These are phyloP conservation scores for Istiophorus platypterus DNA, from an alignment of 2,113 vertebrate genomes.

Conservation along the genomic window DNA sequence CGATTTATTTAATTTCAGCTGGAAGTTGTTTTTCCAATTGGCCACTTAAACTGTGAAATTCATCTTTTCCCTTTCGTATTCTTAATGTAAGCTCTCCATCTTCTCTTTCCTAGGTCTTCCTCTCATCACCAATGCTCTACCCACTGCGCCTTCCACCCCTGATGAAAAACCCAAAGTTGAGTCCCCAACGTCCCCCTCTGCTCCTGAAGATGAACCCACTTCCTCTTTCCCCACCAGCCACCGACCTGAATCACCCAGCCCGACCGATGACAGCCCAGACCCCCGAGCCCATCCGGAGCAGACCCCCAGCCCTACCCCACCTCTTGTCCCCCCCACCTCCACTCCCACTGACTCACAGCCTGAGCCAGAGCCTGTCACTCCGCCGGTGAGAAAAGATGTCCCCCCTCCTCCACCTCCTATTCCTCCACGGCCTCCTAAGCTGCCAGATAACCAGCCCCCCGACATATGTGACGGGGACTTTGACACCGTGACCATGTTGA, in stretches of 20 bases:
- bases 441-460: constrained; percentile 82
- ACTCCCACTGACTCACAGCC: constrained; percentile 24
- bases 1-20: background rate
- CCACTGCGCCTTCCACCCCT: constrained; percentile 49
- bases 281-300: constrained; percentile 82
- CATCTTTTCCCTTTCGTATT: background rate
- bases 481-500: constrained; percentile 82
- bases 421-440: constrained; percentile 81
- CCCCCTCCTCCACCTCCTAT: constrained; percentile 63
- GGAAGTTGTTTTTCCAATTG: background rate
- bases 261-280: constrained; percentile 78
- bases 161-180: constrained; percentile 23
- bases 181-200: constrained; percentile 31
- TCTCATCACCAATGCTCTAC: constrained; percentile 67
- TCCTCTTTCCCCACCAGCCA: background rate
- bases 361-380: constrained; percentile 63
- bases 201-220: constrained; percentile 62
- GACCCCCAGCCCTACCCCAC: constrained; percentile 66
- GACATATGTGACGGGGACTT: constrained; percentile 84
- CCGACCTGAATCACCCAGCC: constrained; percentile 19
- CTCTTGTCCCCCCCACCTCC: constrained; percentile 75
- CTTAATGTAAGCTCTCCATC: background rate
- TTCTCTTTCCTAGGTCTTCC: constrained; percentile 78
- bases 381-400: constrained; percentile 41
- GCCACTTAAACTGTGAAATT: background rate